A percentile compares a stretch with the other conserved stretches of the same genome.
Evolutionary conservation across 2,113 vertebrate genomes (phyloP).

Genomic region (Pyxicephalus adspersus): DNA sequence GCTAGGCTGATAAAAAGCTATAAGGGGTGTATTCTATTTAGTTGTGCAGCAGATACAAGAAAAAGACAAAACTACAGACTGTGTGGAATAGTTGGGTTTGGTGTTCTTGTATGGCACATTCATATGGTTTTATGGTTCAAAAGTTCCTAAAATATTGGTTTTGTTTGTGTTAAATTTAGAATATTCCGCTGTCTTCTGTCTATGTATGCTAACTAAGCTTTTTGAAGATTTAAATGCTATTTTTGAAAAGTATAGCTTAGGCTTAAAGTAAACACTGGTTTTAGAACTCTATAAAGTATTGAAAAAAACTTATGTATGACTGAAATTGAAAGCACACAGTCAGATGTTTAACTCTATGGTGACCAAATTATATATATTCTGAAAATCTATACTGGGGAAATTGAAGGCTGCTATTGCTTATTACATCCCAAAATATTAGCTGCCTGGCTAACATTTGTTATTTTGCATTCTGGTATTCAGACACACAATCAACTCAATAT

Average conservation of each 20-base stretch:
- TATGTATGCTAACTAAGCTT: slow-evolving; percentile 47
- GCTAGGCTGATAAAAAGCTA: no score
- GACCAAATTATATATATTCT: not conserved
- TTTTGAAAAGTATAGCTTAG: slow-evolving; percentile 55
- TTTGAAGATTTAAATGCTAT: slow-evolving; percentile 50
- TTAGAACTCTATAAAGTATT: slow-evolving; percentile 14
- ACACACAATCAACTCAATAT: no score
- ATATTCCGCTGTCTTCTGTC: not conserved
- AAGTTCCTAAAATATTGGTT: slow-evolving; percentile 44
- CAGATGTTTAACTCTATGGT: not conserved
- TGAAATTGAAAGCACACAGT: slow-evolving; percentile 5
- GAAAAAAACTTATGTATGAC: slow-evolving; percentile 9
- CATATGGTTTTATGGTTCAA: slow-evolving; percentile 13
- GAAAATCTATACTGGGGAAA: no score
- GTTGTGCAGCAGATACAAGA: not conserved
- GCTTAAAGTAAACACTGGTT: slow-evolving; percentile 46
- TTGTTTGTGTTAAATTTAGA: slow-evolving; percentile 30
- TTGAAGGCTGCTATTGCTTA: no score
- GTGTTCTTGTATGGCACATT: slow-evolving; percentile 4
- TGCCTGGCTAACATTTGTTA: no score
- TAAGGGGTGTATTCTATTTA: no score
- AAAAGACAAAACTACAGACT: not conserved
- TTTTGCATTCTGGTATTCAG: no score
- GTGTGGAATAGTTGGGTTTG: not conserved
- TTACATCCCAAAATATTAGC: no score